A percentile compares a stretch with the other conserved stretches of the same genome.
phyloP scores from a whole-genome alignment of 2,888 invertebrate species.

The Euzetes globulus region DNA sequence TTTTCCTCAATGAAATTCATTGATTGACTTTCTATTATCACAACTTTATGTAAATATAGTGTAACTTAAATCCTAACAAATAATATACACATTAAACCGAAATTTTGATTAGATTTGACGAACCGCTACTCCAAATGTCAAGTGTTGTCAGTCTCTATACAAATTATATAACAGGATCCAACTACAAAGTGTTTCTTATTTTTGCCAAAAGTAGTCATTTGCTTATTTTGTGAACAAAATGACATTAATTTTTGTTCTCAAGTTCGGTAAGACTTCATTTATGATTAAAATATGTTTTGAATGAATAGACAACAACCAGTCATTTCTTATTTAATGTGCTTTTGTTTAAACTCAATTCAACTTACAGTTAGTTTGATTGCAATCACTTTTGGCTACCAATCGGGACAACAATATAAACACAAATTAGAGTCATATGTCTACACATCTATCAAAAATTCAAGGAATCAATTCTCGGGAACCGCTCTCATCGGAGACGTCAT shows the following conservation, averaged over 20 bases:
- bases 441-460: not conserved
- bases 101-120: not conserved
- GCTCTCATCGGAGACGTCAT: conserved; percentile 12
- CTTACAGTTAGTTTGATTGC: not conserved
- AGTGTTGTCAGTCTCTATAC: not conserved
- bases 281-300: not conserved
- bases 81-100: not conserved
- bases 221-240: not conserved
- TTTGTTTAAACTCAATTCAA: not conserved
- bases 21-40: not conserved
- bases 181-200: not conserved
- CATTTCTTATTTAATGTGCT: not conserved
- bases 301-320: not conserved
- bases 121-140: not conserved
- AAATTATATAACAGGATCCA: not conserved
- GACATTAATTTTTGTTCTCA: not conserved
- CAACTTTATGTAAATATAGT: not conserved
- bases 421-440: conserved; percentile 9
- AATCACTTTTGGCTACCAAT: not conserved
- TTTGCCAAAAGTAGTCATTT: not conserved
- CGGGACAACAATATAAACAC: conserved; percentile 10
- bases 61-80: not conserved
- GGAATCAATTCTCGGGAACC: conserved; percentile 1
- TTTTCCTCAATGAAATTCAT: not conserved
- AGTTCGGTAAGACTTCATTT: not conserved